A percentile compares a stretch with the other conserved stretches of the same genome.
Evolutionary conservation across 2,888 invertebrate genomes (phyloP).

Genomic region (Eubasilissa splendida): DNA sequence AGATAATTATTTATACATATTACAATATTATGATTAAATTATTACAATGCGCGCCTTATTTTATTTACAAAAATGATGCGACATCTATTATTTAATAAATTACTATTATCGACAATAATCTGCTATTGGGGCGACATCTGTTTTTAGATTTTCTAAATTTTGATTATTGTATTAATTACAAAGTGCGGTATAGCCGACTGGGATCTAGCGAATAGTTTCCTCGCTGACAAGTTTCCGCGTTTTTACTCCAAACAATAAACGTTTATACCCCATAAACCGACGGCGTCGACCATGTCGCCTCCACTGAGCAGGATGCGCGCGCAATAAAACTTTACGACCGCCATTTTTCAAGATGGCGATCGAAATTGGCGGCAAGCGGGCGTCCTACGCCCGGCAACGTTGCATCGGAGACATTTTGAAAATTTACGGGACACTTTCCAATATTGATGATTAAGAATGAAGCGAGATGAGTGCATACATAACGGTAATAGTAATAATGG

Average conservation of each 20-base stretch:
- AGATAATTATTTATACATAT: too few relatives aligned
- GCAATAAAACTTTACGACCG: slow-evolving; percentile 48
- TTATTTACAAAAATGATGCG: too few relatives aligned
- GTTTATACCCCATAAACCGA: slow-evolving; percentile 27
- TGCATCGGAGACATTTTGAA: slow-evolving; percentile 10
- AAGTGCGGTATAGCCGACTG: too few relatives aligned
- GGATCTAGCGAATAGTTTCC: neutral
- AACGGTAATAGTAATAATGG: too few relatives aligned
- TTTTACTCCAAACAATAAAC: slow-evolving; percentile 33
- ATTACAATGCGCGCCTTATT: too few relatives aligned
- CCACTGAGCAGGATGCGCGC: slow-evolving; percentile 43
- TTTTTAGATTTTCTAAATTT: too few relatives aligned
- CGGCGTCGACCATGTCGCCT: slow-evolving; percentile 1
- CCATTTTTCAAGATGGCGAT: slow-evolving; percentile 50
- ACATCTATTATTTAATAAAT: too few relatives aligned
- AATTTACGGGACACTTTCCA: slow-evolving; percentile 18
- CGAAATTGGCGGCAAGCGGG: slow-evolving; percentile 20
- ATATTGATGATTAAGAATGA: neutral
- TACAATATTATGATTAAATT: too few relatives aligned
- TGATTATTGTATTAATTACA: too few relatives aligned
- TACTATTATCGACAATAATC: too few relatives aligned
- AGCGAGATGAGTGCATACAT: neutral
- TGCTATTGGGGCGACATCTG: too few relatives aligned
- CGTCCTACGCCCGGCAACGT: slow-evolving; percentile 19
- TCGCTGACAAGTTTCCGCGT: slow-evolving; percentile 14